Base-by-base conservation (phyloP, 2,797 vertebrate genomes). In the Chelidonichthys spinosus region DNA sequence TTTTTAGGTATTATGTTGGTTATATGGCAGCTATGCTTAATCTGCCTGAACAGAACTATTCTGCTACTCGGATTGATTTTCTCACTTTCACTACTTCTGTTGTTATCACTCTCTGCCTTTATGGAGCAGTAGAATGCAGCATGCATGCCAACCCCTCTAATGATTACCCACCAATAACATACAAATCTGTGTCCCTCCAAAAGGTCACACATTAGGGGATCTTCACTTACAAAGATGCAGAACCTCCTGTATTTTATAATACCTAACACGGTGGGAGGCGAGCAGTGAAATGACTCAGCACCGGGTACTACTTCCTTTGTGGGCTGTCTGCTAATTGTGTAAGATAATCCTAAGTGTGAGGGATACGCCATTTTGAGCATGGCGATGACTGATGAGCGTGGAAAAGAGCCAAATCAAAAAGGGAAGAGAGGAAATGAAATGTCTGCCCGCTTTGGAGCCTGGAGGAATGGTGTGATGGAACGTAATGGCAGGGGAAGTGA, bases 361-460 rank as follows among this genome's bases (percentile, higher is more conserved):
- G 86, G 89, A 88, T 75, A 86, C 78, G 79, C 85, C 87, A 91
- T 92, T 90, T 94, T 90, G 78, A 89, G 92, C 84, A 69, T 79
- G 74, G 79, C 81, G 62, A 90, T 90, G 87, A 93, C 76, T 88
- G 87, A 91, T 83, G 63, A 82, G 81, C 36, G 13, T 88, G 89
- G 87, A 91, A 61, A 85, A 18, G 56, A 83, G 86, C 87, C 89
- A 93, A 86, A 84, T 82, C 66, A 72, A 79, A 25, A 90, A 78
- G 72, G 37, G 71, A 74, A 70, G 83, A 81, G 83, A 86, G 81
- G 85, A 87, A 82, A 91, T 80, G 60, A 90, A 92, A 89, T 87
- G 86, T 91, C 81, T 87, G 85, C 74, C 72, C 71, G 47, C 64
- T 85, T 61, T 56, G 63, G 25, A 74, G 84, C 80, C 85, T 79